Base-by-base conservation (phyloP, 92 coral and sea anemone genomes). In the Parazoanthus swiftii region DNA sequence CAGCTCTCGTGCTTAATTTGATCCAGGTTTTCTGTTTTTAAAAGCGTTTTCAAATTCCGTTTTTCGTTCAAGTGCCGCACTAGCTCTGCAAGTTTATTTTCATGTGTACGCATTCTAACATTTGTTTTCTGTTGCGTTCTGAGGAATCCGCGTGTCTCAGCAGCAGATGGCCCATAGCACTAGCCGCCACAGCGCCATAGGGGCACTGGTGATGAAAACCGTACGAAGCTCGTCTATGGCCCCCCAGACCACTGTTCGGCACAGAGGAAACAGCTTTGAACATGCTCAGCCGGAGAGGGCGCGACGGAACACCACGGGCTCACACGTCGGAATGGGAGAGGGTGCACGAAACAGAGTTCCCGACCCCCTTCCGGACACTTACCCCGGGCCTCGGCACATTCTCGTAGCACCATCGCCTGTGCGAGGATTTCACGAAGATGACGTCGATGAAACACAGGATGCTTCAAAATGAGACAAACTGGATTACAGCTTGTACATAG, bases 61-160 rank as follows among this genome's bases (percentile, higher is more conserved):
- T 1, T 54, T 13, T 51, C 18, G 13, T 13, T 54, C 8, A 10
- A 54, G 2, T 54, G 59, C 59, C 59, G 20, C 3, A 54, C 59
- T 13, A 54, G 3, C 18, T 54, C 18, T 54, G 18, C 59, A 54
- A 54, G 2, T 54, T 54, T 54, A 54, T 54, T 54, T 29, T 29
- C 33, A 29, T 29, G 33, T 29, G 33, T 29, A 29, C 33, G 33
- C 33, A 0, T 54, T 54, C 59, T 54, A 13, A 54, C 11, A 54
- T 54, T 54, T 54, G 18, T 54, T 54, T 25, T 76, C 18, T 76
- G 46, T 46, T 48, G 21, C 42, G 20, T 58, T 80, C 16, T 58
- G 72, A 84, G 87, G 87, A 71, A 84, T 84, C 20, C 87, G 87
- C n/a, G 87, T 84, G 14, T 84, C 87, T 26, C 78, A 71, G 67